Base-by-base conservation (phyloP, 2,797 vertebrate species). In the Pantherophis alleghaniensis region DNA sequence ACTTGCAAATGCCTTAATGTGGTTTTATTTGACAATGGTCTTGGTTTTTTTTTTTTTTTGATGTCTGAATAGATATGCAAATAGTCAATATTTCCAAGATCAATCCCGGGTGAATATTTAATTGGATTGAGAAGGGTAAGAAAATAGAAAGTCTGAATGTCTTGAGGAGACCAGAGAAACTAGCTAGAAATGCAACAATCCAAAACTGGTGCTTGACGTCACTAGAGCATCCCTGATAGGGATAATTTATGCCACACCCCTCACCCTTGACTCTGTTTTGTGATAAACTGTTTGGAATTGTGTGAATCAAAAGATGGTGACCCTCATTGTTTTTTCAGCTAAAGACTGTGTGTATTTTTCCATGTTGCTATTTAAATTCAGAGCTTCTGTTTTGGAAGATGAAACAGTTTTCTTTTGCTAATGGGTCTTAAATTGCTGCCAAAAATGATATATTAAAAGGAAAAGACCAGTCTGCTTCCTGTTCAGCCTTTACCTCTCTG, bases 321-420 rank as follows among this genome's bases (percentile, higher is more conserved):
- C 51, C 42, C 42, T 60, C 32, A 22, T 37, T 89, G 47, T 56
- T 86, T 60, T 53, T 24, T 47, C 47, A 89, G 90, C 90, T 57
- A 37, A 61, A 61, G 55, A n/a, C 37, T n/a, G 13, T 91, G 89
- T 83, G 22, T 88, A 91, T 89, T 93, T 93, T 91, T 90, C 79
- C 92, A 87, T 87, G 51, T 28, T 86, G 32, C 57, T 93, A 89
- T 60, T 90, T 93, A 63, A 63, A 56, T 93, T 90, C 59, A 28
- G 12, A 87, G 89, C 59, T 42, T 24, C 37, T 61, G 60, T 90
- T 87, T 55, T 51, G 18, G 59, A 32, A n/a, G 66, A 63, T 87
- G 59, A 63, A 47, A 47, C 63, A 59, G 32, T 91, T 57, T 57
- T 74, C 86, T 87, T 91, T 69, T 88, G 92, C 86, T 91, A 66